Conservation (phyloP, 2,113 vertebrate species). For the Nerophis ophidion region DNA sequence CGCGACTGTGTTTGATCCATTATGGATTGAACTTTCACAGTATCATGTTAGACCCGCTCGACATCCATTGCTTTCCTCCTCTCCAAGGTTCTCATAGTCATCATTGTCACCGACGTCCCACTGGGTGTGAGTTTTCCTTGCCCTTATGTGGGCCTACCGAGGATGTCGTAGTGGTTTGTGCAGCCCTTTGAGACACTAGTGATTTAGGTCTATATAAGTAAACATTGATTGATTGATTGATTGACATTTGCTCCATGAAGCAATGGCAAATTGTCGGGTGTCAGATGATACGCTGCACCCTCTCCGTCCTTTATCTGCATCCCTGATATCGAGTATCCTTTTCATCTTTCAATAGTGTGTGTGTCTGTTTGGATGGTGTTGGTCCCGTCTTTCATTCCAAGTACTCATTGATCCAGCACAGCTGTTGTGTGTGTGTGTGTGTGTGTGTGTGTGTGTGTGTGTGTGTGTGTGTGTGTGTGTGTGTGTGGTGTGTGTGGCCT, state of each 20-base stretch:
- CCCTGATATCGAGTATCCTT: constrained; percentile 50
- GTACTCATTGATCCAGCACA: constrained; percentile 64
- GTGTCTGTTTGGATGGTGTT: constrained; percentile 54
- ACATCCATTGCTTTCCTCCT: no score
- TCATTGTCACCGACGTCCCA: no score
- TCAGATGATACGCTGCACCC: constrained; percentile 63
- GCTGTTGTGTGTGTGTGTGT: constrained; percentile 41
- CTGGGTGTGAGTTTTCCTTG: no score
- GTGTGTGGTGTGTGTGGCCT: constrained; percentile 46
- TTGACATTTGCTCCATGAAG: constrained; percentile 60
- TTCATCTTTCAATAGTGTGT: constrained; percentile 56
- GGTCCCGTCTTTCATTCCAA: constrained; percentile 65
- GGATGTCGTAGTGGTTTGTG: no score
- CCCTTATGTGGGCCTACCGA: no score
- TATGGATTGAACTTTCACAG: no score
- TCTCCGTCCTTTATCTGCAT: constrained; percentile 52
- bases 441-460: constrained; percentile 22
- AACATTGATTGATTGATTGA: no score
- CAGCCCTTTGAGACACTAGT: no score
- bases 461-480: constrained; percentile 30
- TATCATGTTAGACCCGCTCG: no score
- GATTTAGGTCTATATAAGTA: no score
- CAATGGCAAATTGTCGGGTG: constrained; percentile 66
- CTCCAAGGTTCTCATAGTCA: no score
- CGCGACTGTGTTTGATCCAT: no score